phyloP scores from a whole-genome alignment of 92 coral and sea anemone species.

The Scolanthus callimorphus region DNA sequence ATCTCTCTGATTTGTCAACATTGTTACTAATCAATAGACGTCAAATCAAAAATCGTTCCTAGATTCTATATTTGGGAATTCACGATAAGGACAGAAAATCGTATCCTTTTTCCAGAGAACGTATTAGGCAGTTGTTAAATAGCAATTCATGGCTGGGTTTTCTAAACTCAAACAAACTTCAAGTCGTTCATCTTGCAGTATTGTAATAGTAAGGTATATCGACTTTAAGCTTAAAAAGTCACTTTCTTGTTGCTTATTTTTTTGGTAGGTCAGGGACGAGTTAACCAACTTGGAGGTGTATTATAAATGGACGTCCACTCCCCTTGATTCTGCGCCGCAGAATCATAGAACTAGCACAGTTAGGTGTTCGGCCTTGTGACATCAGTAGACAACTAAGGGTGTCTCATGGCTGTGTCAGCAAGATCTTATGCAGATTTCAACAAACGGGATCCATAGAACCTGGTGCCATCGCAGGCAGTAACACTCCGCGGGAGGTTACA shows the following conservation, averaged over 20 bases:
- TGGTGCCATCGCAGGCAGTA: conserved; percentile 67
- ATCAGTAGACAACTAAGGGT: conserved; percentile 97
- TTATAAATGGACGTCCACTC: conserved; percentile 96
- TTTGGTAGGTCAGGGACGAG: conserved; percentile 97
- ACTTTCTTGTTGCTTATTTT: too few relatives aligned
- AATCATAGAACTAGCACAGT: conserved; percentile 90
- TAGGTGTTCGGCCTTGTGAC: conserved; percentile 98
- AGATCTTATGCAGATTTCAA: conserved; percentile 93
- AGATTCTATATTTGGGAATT: too few relatives aligned
- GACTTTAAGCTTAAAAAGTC: too few relatives aligned
- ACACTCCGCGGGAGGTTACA: conserved; percentile 84
- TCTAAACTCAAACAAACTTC: too few relatives aligned
- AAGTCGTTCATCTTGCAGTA: too few relatives aligned
- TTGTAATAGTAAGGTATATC: too few relatives aligned
- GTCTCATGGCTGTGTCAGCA: conserved; percentile 97
- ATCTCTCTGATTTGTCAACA: too few relatives aligned
- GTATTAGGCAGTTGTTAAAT: background rate
- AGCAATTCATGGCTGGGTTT: background rate
- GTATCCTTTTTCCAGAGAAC: background rate
- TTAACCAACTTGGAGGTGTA: conserved; percentile 96
- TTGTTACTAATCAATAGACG: too few relatives aligned
- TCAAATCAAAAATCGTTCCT: too few relatives aligned
- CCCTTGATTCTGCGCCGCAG: conserved; percentile 80
- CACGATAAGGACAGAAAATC: too few relatives aligned
- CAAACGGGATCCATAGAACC: conserved; percentile 97